Base-by-base conservation (phyloP, 2,888 invertebrate species). In the Muschampia plurimacula region DNA sequence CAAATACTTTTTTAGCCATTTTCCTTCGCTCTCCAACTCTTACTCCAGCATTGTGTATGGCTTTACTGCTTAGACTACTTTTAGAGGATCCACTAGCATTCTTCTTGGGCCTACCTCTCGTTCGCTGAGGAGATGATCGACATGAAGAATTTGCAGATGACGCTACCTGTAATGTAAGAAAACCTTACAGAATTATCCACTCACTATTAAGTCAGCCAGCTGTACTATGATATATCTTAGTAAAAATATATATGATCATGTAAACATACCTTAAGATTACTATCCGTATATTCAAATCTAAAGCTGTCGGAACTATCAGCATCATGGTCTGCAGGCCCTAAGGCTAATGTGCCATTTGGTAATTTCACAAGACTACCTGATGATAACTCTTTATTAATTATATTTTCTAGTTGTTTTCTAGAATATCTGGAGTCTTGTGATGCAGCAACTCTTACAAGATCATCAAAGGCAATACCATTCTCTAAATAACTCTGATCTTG, bases 1-100 rank as follows among this genome's bases (percentile, higher is more conserved):
- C 97, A 84, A 97, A 98, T 0, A 98, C 97, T 85, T 97, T 97
- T 84, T 97, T 97, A 0, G 97, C 97, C 94, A 97, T 96, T 96
- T 97, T 96, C 69, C 96, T 89, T 76, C 96, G 87, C 79, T 95
- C 96, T 9, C 96, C 96, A 28, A 95, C 95, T 49, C 96, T 90
- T 8, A 95, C 92, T 15, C 84, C 92, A 6, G 91, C 86, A 81
- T 86, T 91, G 67, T 90, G 81, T 41, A 85, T 88, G 6, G 83
- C 81, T 72, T 80, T 88, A 67, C 85, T 86, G 15, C 83, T 82
- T 32, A 86, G 84, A 73, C 83, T 87, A 77, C 82, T 85, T 36
- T 84, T 84, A 22, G 86, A 83, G 7, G 85, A 86, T 46, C 88
- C 86, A 55, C 89, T 87, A 28, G 81, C 80, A 57, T 89, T 85